These are phyloP conservation scores for Chaetodon auriga DNA, from an alignment of 2,113 vertebrate genomes.

Conservation along the genomic window DNA sequence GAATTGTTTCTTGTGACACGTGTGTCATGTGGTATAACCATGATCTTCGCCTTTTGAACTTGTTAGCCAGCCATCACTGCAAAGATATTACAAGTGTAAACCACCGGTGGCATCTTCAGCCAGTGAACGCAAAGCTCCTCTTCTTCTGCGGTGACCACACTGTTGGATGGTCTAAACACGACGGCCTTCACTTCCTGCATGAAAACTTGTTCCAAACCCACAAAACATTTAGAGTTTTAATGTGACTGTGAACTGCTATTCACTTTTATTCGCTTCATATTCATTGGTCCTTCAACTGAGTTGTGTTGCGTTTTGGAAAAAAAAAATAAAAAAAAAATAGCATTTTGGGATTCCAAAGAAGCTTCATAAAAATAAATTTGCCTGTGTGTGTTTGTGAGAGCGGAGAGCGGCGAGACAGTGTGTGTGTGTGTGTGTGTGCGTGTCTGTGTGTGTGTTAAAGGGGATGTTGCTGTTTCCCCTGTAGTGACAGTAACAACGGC, in stretches of 20 bases:
- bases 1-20: neutral
- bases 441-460: neutral
- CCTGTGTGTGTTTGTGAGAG: neutral
- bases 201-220: too few species aligned
- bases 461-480: constrained; percentile 64
- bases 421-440: neutral
- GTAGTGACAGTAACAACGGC: constrained; percentile 46
- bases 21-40: neutral
- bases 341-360: neutral
- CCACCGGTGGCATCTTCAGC: neutral
- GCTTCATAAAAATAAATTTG: neutral
- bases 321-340: neutral
- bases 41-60: neutral
- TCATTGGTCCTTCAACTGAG: neutral
- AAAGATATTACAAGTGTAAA: neutral
- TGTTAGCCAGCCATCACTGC: neutral
- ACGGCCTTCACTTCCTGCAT: neutral
- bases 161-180: neutral
- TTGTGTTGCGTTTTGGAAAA: neutral
- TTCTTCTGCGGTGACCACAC: neutral
- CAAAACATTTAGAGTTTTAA: neutral
- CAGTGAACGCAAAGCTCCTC: neutral
- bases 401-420: neutral
- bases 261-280: neutral
- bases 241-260: neutral